A percentile compares a stretch with the other conserved stretches of the same genome.
phyloP scores from a whole-genome alignment of 2,113 vertebrate species.

The Melierax canorus region DNA sequence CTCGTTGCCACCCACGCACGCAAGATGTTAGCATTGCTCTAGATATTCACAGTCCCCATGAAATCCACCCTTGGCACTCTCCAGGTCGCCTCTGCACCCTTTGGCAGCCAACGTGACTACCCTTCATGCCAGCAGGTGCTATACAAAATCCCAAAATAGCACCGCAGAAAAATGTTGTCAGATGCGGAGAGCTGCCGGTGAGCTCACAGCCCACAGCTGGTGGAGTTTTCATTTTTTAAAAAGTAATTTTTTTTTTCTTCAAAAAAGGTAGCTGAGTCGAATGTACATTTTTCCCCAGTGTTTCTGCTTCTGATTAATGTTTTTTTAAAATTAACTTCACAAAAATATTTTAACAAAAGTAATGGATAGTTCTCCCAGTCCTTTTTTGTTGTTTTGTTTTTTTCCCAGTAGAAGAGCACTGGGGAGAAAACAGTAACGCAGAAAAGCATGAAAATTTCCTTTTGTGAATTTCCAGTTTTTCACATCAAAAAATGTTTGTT shows the following conservation, averaged over 20 bases:
- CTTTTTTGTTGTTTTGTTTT: not conserved
- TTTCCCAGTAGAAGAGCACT: accelerated
- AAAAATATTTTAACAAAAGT: not conserved
- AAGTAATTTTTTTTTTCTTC: not conserved
- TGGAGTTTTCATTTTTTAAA: not conserved
- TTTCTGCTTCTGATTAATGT: not conserved
- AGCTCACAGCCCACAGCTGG: not conserved
- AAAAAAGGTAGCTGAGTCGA: not conserved
- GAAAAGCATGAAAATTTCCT: not conserved
- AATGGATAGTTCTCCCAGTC: not conserved
- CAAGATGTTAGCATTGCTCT: not conserved
- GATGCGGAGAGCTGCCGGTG: not conserved
- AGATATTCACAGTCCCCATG: not conserved
- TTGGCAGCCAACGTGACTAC: accelerated
- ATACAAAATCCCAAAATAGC: not conserved
- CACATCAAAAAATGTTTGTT: not conserved
- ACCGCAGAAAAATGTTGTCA: accelerated
- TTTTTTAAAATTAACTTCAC: not conserved
- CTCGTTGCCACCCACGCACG: accelerated
- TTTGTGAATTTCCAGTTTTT: not conserved
- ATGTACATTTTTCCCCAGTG: accelerated
- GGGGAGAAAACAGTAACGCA: not conserved
- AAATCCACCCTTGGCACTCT: not conserved
- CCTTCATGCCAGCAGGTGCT: not conserved
- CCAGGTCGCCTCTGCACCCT: not conserved